phyloP scores from a whole-genome alignment of 2,113 vertebrate genomes.

The Perca fluviatilis region DNA sequence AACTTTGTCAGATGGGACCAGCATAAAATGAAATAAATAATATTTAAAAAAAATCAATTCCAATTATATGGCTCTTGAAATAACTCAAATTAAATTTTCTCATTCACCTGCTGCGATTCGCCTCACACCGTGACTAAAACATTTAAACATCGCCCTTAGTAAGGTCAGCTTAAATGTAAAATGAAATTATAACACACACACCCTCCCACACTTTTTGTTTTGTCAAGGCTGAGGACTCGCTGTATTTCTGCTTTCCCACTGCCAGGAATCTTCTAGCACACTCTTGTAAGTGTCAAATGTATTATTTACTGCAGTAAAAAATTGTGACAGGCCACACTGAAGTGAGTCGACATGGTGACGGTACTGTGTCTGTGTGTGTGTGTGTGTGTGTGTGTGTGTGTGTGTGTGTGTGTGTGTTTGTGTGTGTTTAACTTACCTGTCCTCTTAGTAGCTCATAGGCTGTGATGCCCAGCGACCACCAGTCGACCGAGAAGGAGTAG shows the following conservation, averaged over 20 bases:
- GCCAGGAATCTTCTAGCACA: constrained; percentile 21
- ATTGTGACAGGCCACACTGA: constrained; percentile 10
- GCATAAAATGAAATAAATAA: constrained; percentile 39
- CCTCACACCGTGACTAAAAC: constrained; percentile 50
- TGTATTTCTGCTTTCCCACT: constrained; percentile 15
- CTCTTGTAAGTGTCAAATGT: constrained; percentile 12
- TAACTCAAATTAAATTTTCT: constrained; percentile 35
- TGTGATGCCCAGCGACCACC: constrained; percentile 91
- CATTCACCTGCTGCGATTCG: constrained; percentile 23
- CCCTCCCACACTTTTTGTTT: constrained; percentile 21
- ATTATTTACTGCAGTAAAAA: constrained; percentile 35
- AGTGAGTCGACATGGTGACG: neutral
- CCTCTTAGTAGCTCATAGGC: constrained; percentile 95
- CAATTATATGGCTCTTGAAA: constrained; percentile 53
- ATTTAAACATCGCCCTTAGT: constrained; percentile 21
- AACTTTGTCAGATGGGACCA: constrained; percentile 52
- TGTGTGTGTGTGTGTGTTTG: constrained; percentile 1
- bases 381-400: neutral
- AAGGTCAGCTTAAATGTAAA: constrained; percentile 44
- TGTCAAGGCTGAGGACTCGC: neutral
- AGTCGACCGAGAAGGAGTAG: constrained; percentile 92
- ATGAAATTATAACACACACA: constrained; percentile 37
- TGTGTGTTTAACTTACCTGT: constrained; percentile 83
- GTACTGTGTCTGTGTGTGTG: neutral
- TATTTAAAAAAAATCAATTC: constrained; percentile 60